phyloP scores from a whole-genome alignment of 2,113 vertebrate genomes.

The Agapornis roseicollis region DNA sequence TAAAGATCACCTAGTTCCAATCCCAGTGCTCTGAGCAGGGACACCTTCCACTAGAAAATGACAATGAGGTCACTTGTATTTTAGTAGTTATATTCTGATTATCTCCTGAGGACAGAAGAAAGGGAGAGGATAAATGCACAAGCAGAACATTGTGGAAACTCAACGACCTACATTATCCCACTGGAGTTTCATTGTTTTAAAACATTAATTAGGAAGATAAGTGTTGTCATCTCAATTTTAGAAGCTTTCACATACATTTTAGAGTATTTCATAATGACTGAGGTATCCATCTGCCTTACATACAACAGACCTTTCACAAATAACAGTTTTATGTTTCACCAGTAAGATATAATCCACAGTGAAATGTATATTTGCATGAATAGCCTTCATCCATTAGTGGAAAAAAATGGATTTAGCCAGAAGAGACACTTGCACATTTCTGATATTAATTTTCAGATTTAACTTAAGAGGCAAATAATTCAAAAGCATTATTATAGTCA shows the following conservation, averaged over 20 bases:
- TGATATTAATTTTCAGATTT: constrained; percentile 1
- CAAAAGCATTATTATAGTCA: not conserved
- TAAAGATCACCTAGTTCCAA: not conserved
- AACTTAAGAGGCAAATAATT: constrained; percentile 21
- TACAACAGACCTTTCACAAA: not conserved
- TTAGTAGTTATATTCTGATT: not conserved
- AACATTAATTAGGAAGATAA: constrained; percentile 29
- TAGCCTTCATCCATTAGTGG: not conserved
- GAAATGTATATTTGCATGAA: not conserved
- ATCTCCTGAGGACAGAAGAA: not conserved
- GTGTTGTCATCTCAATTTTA: not conserved
- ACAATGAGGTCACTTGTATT: not conserved
- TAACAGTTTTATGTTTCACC: not conserved
- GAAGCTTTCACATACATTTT: not conserved
- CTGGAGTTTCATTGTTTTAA: not conserved
- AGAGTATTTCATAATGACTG: constrained; percentile 13
- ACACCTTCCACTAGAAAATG: not conserved
- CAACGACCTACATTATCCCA: not conserved
- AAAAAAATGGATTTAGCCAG: constrained; percentile 12
- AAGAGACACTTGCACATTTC: not conserved
- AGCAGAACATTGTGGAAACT: not conserved
- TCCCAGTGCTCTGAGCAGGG: not conserved
- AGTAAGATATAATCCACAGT: not conserved
- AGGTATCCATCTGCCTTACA: not conserved
- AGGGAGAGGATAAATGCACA: not conserved